Base-by-base conservation (phyloP, 2,888 invertebrate species). In the Monopis laevigella region DNA sequence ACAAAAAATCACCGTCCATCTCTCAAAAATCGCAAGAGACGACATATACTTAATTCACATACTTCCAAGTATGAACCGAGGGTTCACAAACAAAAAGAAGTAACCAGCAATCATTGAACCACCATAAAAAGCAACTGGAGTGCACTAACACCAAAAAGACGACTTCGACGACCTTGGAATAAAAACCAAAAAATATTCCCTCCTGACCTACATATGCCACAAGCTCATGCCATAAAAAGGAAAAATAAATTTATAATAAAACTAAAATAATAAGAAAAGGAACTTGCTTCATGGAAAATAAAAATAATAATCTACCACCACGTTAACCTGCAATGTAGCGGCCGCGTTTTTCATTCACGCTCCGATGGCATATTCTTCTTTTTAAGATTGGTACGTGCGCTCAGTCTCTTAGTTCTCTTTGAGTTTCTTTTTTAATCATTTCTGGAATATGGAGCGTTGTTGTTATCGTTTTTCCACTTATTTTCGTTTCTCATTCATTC, bases 241-340 rank as follows among this genome's bases (percentile, higher is more conserved):
- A 65, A 66, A 62, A 65, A 71, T 71, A 67, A 64, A 66, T 66
- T 59, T 59, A 64, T 66, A 68, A 72, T 72, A 65, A 71, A 60
- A 58, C 70, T 61, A 56, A 65, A 70, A 72, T 69, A 70, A 73
- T 66, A 69, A 70, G 60, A 69, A 68, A 66, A 66, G 56, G 60
- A 59, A 55, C 51, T 56, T 53, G 46, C 55, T 51, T 51, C 59
- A 56, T 54, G 51, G 53, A 69, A 73, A 77, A 77, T 69, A 77
- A 75, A 73, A 78, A 72, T 75, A 75, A 77, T 75, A 74, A 75
- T 65, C 62, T n/a, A n/a, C n/a, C n/a, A n/a, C n/a, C n/a, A n/a
- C n/a, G n/a, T n/a, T n/a, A n/a, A n/a, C n/a, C n/a, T n/a, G 24
- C 6, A 10, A 24, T 10, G 24, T 36, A 36, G 36, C 36, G 36